phyloP scores from a whole-genome alignment of 2,113 vertebrate species.

The Ophthalmolycus amberensis region DNA sequence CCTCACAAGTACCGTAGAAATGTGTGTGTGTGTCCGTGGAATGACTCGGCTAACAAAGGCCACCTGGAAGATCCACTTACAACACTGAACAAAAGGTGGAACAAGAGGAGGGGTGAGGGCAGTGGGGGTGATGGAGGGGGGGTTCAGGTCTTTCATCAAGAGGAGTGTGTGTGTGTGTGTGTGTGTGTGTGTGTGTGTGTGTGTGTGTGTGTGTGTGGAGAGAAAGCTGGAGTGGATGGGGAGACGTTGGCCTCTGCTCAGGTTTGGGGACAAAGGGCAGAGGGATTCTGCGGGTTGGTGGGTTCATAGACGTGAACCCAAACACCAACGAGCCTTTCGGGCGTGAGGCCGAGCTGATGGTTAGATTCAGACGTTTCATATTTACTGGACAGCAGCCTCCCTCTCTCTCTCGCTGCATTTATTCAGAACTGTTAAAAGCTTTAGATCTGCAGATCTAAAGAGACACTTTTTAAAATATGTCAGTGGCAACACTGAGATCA shows the following conservation, averaged over 20 bases:
- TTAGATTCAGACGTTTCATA: conserved; percentile 27
- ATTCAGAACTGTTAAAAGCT: neutral
- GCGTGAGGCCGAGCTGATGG: conserved; percentile 39
- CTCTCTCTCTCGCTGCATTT: neutral
- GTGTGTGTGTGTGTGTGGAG: conserved; percentile 65
- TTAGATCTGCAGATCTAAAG: neutral
- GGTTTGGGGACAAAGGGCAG: conserved; percentile 60
- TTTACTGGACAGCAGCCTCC: neutral
- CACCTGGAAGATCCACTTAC: conserved; percentile 87
- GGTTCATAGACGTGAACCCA: neutral
- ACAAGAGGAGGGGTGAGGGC: conserved; percentile 49
- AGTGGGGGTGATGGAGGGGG: conserved; percentile 50
- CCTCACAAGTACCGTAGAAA: conserved; percentile 28
- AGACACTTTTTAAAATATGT: neutral
- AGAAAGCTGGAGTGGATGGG: conserved; percentile 73
- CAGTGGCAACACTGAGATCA: too few relatives aligned
- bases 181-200: conserved; percentile 63
- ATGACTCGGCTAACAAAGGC: conserved; percentile 53
- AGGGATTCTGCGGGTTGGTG: conserved; percentile 22
- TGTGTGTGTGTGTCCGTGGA: conserved; percentile 19
- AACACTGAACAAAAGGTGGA: conserved; percentile 78
- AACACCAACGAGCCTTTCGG: conserved; percentile 3
- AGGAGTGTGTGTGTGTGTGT: conserved; percentile 71
- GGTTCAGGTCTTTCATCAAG: conserved; percentile 72
- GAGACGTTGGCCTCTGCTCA: conserved; percentile 65